phyloP scores from a whole-genome alignment of 2,797 vertebrate genomes.

The Gambusia yucatana region DNA sequence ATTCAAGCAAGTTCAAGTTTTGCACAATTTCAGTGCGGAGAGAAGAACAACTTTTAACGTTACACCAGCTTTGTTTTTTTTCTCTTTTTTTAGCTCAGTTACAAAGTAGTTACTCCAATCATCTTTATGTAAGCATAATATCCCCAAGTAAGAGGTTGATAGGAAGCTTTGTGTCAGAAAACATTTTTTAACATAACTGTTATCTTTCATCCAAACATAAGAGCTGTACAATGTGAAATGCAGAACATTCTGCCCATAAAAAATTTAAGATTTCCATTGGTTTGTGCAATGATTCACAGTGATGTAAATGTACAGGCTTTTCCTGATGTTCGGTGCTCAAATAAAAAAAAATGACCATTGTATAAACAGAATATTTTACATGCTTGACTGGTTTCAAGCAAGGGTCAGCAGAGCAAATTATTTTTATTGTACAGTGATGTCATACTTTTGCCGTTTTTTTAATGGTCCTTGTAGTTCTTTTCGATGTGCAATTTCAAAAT shows the following conservation, averaged over 20 bases:
- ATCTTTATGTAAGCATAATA: slow-evolving; percentile 9
- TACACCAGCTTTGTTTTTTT: not conserved
- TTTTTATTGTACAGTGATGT: slow-evolving; percentile 77
- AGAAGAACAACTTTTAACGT: slow-evolving; percentile 30
- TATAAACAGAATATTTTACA: slow-evolving; percentile 68
- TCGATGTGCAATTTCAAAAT: not conserved
- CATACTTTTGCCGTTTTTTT: slow-evolving; percentile 62
- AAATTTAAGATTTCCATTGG: slow-evolving; percentile 42
- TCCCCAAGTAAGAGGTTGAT: slow-evolving; percentile 11
- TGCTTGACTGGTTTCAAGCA: slow-evolving; percentile 99
- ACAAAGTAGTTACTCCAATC: slow-evolving; percentile 12
- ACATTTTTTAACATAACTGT: slow-evolving; percentile 34
- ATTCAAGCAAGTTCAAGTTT: slow-evolving; percentile 55
- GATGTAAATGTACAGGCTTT: slow-evolving; percentile 65
- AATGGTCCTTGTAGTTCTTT: slow-evolving; percentile 32
- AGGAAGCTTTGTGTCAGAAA: slow-evolving; percentile 28
- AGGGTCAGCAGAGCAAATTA: slow-evolving; percentile 66
- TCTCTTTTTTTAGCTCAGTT: slow-evolving; percentile 13
- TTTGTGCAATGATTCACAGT: slow-evolving; percentile 71
- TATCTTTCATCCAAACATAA: slow-evolving; percentile 19
- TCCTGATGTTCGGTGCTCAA: slow-evolving; percentile 61
- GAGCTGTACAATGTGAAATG: slow-evolving; percentile 34
- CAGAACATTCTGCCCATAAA: slow-evolving; percentile 34
- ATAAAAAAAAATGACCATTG: slow-evolving; percentile 56
- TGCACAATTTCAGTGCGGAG: slow-evolving; percentile 55